Evolutionary conservation across 2,797 vertebrate genomes (phyloP).

Genomic region (Phaenicophaeus curvirostris): DNA sequence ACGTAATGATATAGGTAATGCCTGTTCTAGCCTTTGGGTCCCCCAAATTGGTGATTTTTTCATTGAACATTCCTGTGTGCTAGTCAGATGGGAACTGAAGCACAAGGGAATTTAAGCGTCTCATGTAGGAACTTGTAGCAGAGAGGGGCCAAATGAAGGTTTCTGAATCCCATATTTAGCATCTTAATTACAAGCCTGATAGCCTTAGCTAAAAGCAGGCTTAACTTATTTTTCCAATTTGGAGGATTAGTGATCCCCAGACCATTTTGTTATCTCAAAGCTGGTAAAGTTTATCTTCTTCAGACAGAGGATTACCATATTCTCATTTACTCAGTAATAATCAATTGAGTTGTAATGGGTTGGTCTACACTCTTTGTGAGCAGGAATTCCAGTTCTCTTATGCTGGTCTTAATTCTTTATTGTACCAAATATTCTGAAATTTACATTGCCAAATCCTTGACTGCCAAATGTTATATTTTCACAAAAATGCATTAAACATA

Average conservation of each 20-base stretch:
- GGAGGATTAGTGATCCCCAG: background rate
- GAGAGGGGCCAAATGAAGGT: background rate
- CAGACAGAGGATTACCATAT: background rate
- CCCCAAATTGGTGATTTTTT: background rate
- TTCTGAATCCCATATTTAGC: background rate
- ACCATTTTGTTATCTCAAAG: background rate
- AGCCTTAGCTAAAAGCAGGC: background rate
- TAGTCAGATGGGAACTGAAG: background rate
- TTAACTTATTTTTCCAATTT: background rate
- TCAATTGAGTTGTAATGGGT: background rate
- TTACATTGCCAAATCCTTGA: background rate
- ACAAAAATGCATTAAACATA: background rate
- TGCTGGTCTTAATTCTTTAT: background rate
- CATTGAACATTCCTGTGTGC: accelerated
- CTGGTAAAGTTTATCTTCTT: background rate
- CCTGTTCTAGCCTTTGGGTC: background rate
- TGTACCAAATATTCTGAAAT: background rate
- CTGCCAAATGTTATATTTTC: background rate
- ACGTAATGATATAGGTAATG: accelerated
- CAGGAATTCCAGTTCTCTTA: background rate
- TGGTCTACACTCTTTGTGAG: background rate
- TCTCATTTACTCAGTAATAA: background rate
- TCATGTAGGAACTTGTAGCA: background rate
- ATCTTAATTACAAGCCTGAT: background rate
- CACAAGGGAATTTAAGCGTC: background rate